Conservation (phyloP, 2,113 vertebrate genomes). For the Pomatostomus ruficeps region DNA sequence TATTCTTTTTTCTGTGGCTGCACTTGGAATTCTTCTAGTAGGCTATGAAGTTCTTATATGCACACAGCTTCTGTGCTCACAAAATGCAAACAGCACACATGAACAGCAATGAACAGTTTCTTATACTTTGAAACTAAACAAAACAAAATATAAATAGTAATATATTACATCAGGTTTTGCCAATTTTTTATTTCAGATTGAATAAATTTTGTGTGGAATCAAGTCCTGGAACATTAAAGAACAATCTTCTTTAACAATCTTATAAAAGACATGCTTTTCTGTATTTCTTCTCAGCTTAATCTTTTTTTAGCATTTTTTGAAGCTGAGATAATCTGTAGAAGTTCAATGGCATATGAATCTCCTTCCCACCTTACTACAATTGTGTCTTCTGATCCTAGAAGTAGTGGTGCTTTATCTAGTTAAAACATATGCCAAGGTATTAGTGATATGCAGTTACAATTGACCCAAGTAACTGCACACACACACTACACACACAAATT, state of each 20-base stretch:
- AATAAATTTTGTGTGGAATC: neutral
- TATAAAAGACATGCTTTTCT: neutral
- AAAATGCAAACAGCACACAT: neutral
- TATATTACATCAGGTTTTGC: neutral
- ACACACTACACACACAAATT: neutral
- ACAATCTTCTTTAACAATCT: accelerated
- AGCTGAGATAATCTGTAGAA: neutral
- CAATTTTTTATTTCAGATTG: neutral
- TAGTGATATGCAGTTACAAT: neutral
- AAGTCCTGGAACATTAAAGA: neutral
- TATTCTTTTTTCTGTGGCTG: neutral
- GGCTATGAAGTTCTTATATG: neutral
- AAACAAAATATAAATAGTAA: neutral
- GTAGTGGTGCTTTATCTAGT: neutral
- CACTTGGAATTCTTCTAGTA: neutral
- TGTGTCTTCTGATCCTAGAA: neutral
- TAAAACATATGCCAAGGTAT: neutral
- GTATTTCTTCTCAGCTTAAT: neutral
- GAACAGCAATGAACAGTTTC: neutral
- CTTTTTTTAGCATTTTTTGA: neutral
- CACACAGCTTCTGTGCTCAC: neutral
- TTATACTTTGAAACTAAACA: neutral
- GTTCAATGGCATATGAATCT: neutral
- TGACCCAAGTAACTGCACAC: neutral
- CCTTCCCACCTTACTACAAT: neutral